Conservation (phyloP, 1,140 invertebrate species). For the Brachionus rubens region DNA sequence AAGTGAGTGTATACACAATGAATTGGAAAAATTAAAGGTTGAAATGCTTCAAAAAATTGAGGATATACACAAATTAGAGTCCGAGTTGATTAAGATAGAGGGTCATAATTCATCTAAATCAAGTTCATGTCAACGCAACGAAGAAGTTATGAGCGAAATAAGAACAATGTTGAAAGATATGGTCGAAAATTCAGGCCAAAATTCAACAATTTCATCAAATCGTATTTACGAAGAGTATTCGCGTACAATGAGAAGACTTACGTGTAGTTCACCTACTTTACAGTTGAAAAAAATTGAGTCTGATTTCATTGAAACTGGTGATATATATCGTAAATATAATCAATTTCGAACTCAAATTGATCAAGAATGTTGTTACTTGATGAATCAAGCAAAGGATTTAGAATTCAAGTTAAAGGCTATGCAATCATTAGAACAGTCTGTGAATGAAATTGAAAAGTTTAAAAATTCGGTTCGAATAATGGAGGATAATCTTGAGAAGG, state of each 20-base stretch:
- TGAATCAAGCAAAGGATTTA: constrained; percentile 4
- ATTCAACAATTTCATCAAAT: neutral
- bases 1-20: constrained; percentile 17
- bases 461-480: constrained; percentile 11
- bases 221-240: constrained; percentile 32
- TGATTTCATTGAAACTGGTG: constrained; percentile 19
- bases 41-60: constrained; percentile 47
- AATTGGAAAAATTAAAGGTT: constrained; percentile 11
- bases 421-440: neutral
- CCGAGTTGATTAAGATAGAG: constrained; percentile 28
- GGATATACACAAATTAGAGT: constrained; percentile 35
- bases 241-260: neutral
- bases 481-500: constrained; percentile 31
- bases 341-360: constrained; percentile 28
- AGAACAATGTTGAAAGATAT: constrained; percentile 32
- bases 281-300: constrained; percentile 30
- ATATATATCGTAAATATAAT: constrained; percentile 19
- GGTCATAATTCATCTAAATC: neutral
- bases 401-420: constrained; percentile 4
- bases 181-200: constrained; percentile 12
- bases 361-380: constrained; percentile 17
- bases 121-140: neutral
- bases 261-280: neutral
- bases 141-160: constrained; percentile 27
- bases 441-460: constrained; percentile 44